Conservation (phyloP, 2,888 invertebrate genomes). For the Dicyrtoma fusca region DNA sequence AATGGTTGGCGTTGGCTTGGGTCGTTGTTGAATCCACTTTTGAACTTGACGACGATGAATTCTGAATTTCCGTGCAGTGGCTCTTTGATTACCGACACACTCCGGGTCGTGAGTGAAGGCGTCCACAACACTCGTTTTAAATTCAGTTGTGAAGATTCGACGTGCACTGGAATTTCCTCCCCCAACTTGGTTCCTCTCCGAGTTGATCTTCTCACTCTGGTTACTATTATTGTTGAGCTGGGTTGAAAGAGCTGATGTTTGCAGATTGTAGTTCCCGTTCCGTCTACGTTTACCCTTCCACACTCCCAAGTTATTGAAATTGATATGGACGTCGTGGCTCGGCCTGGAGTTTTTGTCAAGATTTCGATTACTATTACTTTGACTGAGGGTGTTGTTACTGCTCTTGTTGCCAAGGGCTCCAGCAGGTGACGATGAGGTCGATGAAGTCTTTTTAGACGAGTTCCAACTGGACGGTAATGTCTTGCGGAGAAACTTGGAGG, state of each 20-base stretch:
- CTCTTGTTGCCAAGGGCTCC: slow-evolving; percentile 15
- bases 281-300: neutral
- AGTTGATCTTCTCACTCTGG: neutral
- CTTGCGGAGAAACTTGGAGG: too few relatives aligned
- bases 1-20: neutral
- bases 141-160: slow-evolving; percentile 85
- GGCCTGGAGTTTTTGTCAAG: neutral
- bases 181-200: slow-evolving; percentile 25
- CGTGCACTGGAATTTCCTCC: slow-evolving; percentile 63
- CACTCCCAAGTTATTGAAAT: neutral
- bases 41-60: slow-evolving; percentile 88
- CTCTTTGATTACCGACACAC: slow-evolving; percentile 86
- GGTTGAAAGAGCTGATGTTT: too few relatives aligned
- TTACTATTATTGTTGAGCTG: neutral
- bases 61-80: slow-evolving; percentile 86
- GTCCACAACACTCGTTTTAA: slow-evolving; percentile 85
- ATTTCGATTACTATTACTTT: neutral
- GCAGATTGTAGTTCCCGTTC: slow-evolving; percentile 14
- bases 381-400: too few relatives aligned
- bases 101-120: slow-evolving; percentile 83
- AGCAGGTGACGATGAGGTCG: slow-evolving; percentile 25
- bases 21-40: slow-evolving; percentile 75
- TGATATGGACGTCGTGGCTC: neutral
- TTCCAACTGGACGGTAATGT: neutral
- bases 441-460: neutral